A percentile compares a stretch with the other conserved stretches of the same genome.
phyloP scores from a whole-genome alignment of 2,113 vertebrate genomes.

The Petromus typicus region DNA sequence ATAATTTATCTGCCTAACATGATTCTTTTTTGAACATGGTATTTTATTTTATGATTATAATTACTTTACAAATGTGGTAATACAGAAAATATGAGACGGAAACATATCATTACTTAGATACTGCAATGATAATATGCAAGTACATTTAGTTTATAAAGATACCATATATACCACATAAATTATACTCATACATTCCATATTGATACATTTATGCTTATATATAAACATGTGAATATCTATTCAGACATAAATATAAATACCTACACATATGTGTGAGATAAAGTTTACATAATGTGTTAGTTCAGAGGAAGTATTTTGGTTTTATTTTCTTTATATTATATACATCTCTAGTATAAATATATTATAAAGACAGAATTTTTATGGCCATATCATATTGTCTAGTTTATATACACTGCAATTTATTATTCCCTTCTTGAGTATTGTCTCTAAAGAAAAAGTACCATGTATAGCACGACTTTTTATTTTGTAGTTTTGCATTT shows the following conservation, averaged over 20 bases:
- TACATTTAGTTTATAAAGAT: background rate
- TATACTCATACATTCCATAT: background rate
- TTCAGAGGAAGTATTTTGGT: background rate
- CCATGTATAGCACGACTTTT: background rate
- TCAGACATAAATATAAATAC: background rate
- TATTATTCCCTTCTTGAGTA: background rate
- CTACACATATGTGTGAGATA: background rate
- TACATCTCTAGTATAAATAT: background rate
- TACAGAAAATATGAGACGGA: background rate
- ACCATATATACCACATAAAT: background rate
- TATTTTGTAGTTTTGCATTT: conserved; percentile 39
- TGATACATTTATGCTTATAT: background rate
- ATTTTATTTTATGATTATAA: conserved; percentile 49
- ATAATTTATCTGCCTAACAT: background rate
- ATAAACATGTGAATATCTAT: background rate
- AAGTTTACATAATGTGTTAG: background rate
- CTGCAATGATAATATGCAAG: background rate
- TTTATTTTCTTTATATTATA: background rate
- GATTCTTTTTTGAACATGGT: background rate
- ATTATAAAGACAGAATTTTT: background rate
- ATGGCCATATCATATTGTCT: background rate
- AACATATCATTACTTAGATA: background rate
- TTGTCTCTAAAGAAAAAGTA: background rate
- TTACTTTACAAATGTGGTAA: conserved; percentile 21
- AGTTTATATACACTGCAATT: background rate